These are phyloP conservation scores for Hydrolagus affinis DNA, from an alignment of 2,113 vertebrate species.

Conservation along the genomic window DNA sequence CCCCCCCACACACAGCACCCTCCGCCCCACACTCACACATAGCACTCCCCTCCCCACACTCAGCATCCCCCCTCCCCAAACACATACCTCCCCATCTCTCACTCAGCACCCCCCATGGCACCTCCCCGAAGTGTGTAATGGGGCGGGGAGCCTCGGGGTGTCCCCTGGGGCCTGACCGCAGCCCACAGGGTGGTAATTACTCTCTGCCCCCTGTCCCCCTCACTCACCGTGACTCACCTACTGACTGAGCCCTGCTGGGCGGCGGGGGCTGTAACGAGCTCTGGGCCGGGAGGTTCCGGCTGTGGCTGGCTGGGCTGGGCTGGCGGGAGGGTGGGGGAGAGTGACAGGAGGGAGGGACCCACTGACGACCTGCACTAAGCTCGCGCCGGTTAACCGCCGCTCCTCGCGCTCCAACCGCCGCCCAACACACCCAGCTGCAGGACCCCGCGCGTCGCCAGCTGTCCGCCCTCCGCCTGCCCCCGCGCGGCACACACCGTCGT, in stretches of 20 bases:
- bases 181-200: too few relatives aligned
- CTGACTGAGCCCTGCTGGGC: too few relatives aligned
- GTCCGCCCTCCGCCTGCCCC: neutral
- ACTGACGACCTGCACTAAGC: neutral
- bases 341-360: too few relatives aligned
- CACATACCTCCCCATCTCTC: neutral
- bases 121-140: too few relatives aligned
- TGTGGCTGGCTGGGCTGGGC: too few relatives aligned
- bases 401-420: neutral
- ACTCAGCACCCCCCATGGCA: neutral
- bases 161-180: too few relatives aligned
- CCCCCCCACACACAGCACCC: neutral
- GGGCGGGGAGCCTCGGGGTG: too few relatives aligned
- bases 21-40: neutral
- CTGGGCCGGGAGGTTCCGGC: too few relatives aligned
- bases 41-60: too few relatives aligned
- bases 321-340: too few relatives aligned
- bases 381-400: neutral
- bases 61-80: neutral
- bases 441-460: neutral
- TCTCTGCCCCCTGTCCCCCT: neutral
- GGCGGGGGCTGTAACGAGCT: too few relatives aligned
- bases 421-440: neutral
- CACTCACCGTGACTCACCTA: too few relatives aligned
- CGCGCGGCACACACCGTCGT: neutral